phyloP scores from a whole-genome alignment of 2,888 invertebrate species.

The Listrodromus nycthemerus region DNA sequence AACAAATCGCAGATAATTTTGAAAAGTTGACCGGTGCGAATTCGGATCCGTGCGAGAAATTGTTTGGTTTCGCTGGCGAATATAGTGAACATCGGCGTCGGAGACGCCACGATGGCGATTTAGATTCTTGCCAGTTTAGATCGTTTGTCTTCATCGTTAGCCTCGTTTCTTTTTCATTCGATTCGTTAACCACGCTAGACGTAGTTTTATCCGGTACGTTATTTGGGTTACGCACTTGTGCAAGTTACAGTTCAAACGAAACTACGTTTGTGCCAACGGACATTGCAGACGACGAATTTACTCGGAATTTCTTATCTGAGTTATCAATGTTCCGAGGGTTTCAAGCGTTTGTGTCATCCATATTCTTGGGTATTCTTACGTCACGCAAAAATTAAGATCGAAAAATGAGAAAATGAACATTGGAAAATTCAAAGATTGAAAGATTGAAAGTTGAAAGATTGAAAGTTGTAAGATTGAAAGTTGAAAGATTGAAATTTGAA shows the following conservation, averaged over 20 bases:
- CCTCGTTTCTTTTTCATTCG: constrained; percentile 76
- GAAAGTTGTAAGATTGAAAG: too few species aligned
- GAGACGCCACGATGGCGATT: not conserved
- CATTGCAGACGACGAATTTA: not conserved
- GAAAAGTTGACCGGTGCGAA: constrained; percentile 45
- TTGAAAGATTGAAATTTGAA: too few species aligned
- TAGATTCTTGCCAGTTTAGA: constrained; percentile 55
- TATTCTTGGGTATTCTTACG: not conserved
- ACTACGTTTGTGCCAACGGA: constrained; percentile 6
- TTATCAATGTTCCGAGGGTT: constrained; percentile 7
- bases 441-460: too few species aligned
- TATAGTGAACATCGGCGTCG: constrained; percentile 22
- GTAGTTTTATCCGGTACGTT: constrained; percentile 42
- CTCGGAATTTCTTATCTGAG: constrained; percentile 12
- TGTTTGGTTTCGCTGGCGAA: constrained; percentile 31
- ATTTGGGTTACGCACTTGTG: constrained; percentile 53
- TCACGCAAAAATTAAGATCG: too few species aligned
- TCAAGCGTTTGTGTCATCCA: not conserved
- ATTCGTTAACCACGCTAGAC: constrained; percentile 69
- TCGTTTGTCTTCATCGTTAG: constrained; percentile 78
- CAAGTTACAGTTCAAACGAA: constrained; percentile 8
- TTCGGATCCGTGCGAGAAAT: constrained; percentile 24
- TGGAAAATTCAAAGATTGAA: too few species aligned
- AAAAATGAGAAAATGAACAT: too few species aligned
- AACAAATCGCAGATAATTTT: constrained; percentile 20